Percentiles rank a stretch among this genome's conserved stretches.
phyloP scores from a whole-genome alignment of 2,797 vertebrate genomes.

The Myotis findleyi region DNA sequence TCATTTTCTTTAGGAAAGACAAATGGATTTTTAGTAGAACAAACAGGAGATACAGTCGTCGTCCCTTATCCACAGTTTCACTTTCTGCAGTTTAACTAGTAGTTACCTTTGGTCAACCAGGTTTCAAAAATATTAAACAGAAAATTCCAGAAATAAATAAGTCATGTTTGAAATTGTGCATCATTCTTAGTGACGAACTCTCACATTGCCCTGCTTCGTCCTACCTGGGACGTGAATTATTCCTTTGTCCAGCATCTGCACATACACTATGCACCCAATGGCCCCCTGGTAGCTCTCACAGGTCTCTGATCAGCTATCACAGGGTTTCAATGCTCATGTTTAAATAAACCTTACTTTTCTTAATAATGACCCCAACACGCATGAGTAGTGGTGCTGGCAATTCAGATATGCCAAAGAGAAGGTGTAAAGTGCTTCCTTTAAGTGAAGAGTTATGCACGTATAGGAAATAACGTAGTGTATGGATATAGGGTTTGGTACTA shows the following conservation, averaged over 20 bases:
- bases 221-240: accelerated
- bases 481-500: background rate
- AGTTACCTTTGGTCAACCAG: background rate
- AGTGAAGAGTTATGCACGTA: background rate
- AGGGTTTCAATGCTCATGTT: no score
- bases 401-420: background rate
- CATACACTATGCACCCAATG: accelerated
- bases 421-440: background rate
- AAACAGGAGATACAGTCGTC: background rate
- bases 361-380: background rate
- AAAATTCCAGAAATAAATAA: background rate
- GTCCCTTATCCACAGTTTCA: background rate
- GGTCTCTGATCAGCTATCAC: no score
- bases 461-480: background rate
- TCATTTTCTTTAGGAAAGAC: background rate
- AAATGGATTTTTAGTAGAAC: background rate
- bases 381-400: background rate
- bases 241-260: background rate
- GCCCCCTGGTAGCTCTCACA: background rate
- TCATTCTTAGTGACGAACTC: background rate
- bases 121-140: background rate
- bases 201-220: background rate
- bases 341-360: background rate
- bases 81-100: background rate
- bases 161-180: background rate